Conservation (phyloP, 2,797 vertebrate species). For the Philypnodon macrostomus region DNA sequence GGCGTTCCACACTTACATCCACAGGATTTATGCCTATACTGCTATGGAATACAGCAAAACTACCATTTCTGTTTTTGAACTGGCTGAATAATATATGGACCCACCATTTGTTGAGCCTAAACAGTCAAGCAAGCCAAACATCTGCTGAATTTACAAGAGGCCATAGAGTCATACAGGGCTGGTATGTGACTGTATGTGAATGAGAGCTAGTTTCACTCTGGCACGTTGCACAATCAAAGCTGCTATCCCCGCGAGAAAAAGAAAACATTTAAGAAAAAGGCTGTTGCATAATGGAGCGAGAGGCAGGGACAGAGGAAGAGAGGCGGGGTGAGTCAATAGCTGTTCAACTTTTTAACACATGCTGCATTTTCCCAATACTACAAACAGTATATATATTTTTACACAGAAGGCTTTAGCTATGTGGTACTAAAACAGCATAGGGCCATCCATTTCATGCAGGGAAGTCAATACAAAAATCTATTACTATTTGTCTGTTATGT, state of each 20-base stretch:
- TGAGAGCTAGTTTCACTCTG: slow-evolving; percentile 35
- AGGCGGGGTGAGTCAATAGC: not conserved
- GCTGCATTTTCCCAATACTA: not conserved
- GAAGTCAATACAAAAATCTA: too few relatives aligned
- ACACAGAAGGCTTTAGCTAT: too few relatives aligned
- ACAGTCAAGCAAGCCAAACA: slow-evolving; percentile 8
- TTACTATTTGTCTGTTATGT: too few relatives aligned
- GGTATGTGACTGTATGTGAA: slow-evolving; percentile 19
- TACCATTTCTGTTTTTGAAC: not conserved
- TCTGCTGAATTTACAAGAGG: slow-evolving; percentile 14
- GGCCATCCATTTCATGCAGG: too few relatives aligned
- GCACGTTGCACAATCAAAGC: slow-evolving; percentile 56
- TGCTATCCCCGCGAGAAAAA: slow-evolving; percentile 56
- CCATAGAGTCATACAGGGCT: not conserved
- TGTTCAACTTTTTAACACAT: slow-evolving; percentile 8
- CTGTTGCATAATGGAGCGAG: slow-evolving; percentile 53
- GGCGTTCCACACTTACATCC: not conserved
- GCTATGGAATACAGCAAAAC: not conserved
- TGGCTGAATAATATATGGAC: slow-evolving; percentile 6
- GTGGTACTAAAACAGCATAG: too few relatives aligned
- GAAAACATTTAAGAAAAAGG: slow-evolving; percentile 43
- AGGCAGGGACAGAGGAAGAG: slow-evolving; percentile 17
- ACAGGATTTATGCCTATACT: not conserved
- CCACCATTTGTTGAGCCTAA: slow-evolving; percentile 2
- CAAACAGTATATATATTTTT: too few relatives aligned